phyloP scores from a whole-genome alignment of 2,888 invertebrate species.

The Leptopilina drosophilae region DNA sequence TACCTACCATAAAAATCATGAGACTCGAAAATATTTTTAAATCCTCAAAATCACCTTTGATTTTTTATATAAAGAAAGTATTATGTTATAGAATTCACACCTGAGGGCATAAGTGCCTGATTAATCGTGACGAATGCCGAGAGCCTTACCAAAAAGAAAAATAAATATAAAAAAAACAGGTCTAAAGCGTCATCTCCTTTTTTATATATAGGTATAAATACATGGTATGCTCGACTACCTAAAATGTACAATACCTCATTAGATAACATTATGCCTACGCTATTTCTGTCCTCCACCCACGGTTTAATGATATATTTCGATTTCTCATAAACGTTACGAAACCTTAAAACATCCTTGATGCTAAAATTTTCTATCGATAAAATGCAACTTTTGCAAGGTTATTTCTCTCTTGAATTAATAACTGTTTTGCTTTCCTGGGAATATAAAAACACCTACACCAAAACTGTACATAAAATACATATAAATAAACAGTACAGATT shows the following conservation, averaged over 20 bases:
- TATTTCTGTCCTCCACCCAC: slow-evolving; percentile 28
- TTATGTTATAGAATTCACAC: neutral
- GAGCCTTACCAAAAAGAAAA: slow-evolving; percentile 7
- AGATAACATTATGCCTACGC: slow-evolving; percentile 10
- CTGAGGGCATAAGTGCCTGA: slow-evolving; percentile 3
- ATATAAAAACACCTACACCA: neutral
- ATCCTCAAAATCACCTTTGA: neutral
- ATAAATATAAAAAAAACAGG: neutral
- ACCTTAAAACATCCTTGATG: slow-evolving; percentile 15
- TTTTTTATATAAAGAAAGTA: neutral
- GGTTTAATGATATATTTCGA: slow-evolving; percentile 28
- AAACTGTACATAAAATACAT: too few relatives aligned
- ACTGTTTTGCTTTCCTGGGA: slow-evolving; percentile 8
- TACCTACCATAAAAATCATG: too few relatives aligned
- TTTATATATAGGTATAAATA: slow-evolving; percentile 13
- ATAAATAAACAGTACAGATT: too few relatives aligned
- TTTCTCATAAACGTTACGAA: slow-evolving; percentile 28
- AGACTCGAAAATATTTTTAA: neutral
- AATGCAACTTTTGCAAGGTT: slow-evolving; percentile 25
- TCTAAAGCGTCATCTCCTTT: slow-evolving; percentile 31
- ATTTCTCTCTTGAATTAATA: slow-evolving; percentile 2
- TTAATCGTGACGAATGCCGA: neutral
- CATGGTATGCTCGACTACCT: neutral
- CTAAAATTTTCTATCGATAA: slow-evolving; percentile 19
- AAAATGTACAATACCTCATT: slow-evolving; percentile 32